Percentiles rank a stretch among this genome's conserved stretches.
Conservation (phyloP, 1,140 invertebrate genomes). For the Apis laboriosa region DNA sequence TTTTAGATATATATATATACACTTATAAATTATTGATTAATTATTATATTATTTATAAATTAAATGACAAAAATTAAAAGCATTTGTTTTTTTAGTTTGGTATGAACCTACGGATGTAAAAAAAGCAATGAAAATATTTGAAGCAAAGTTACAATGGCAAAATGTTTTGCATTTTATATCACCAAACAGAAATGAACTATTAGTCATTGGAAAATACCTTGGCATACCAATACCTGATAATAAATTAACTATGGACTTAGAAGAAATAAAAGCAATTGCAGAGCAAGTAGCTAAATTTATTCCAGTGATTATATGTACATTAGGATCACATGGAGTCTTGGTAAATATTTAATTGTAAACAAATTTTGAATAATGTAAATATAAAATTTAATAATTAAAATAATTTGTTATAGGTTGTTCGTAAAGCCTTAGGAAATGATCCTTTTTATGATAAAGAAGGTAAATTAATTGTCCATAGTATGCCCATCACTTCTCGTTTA, state of each 20-base stretch:
- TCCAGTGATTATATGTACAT: constrained; percentile 74
- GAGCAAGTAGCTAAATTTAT: constrained; percentile 70
- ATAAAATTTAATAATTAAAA: constrained; percentile 17
- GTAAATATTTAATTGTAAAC: constrained; percentile 62
- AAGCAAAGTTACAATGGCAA: constrained; percentile 73
- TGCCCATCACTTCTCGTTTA: constrained; percentile 66
- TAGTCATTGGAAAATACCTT: constrained; percentile 72
- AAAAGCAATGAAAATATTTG: constrained; percentile 82
- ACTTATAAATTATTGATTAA: not conserved
- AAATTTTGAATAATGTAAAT: not conserved
- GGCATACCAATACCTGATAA: constrained; percentile 58
- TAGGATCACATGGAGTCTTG: constrained; percentile 76
- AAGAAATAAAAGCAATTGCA: constrained; percentile 60
- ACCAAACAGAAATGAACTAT: constrained; percentile 84
- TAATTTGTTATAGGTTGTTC: constrained; percentile 65
- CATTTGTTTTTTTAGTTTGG: constrained; percentile 81
- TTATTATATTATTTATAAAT: not conserved
- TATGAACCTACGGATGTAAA: constrained; percentile 85
- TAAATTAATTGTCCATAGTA: constrained; percentile 50
- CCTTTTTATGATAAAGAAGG: constrained; percentile 68
- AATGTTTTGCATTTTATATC: constrained; percentile 80
- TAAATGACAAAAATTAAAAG: not conserved
- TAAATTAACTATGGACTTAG: constrained; percentile 44
- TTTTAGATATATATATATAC: constrained; percentile 10
- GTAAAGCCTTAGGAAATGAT: constrained; percentile 61